These are phyloP conservation scores for Thelaira solivaga DNA, from an alignment of 2,888 invertebrate species.

Conservation along the genomic window DNA sequence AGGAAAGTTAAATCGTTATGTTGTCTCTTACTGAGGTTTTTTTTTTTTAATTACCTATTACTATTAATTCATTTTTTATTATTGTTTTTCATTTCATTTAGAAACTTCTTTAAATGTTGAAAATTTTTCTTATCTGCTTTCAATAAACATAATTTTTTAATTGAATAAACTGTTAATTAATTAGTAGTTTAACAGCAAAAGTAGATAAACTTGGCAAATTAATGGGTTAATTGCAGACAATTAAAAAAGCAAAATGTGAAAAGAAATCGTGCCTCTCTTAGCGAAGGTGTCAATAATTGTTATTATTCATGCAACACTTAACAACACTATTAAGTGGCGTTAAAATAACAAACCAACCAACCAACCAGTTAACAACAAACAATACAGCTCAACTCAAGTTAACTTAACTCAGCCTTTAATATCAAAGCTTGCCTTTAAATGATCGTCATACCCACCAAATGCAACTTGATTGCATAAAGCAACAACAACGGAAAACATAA, in stretches of 20 bases:
- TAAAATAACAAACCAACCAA: constrained; percentile 56
- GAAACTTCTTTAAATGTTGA: too few relatives aligned
- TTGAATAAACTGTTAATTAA: too few relatives aligned
- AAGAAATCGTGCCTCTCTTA: constrained; percentile 14
- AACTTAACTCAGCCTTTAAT: constrained; percentile 21
- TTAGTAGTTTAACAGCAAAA: too few relatives aligned
- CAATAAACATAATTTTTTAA: too few relatives aligned
- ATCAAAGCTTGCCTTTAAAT: constrained; percentile 40
- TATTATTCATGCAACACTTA: constrained; percentile 61
- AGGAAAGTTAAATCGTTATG: too few relatives aligned
- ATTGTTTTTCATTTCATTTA: too few relatives aligned
- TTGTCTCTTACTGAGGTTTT: too few relatives aligned
- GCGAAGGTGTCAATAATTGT: constrained; percentile 61
- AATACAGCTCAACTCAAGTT: constrained; percentile 15
- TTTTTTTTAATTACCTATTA: too few relatives aligned
- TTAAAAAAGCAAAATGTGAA: too few relatives aligned
- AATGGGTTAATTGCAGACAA: constrained; percentile 53
- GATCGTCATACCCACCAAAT: constrained; percentile 27
- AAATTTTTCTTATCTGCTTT: too few relatives aligned
- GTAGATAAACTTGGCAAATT: background rate
- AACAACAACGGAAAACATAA: constrained; percentile 16
- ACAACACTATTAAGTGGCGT: constrained; percentile 60
- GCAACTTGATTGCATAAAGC: constrained; percentile 29
- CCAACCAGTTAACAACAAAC: constrained; percentile 50
- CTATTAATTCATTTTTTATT: too few relatives aligned